These are phyloP conservation scores for Platycercus adscitus DNA, from an alignment of 2,113 vertebrate genomes.

Conservation along the genomic window DNA sequence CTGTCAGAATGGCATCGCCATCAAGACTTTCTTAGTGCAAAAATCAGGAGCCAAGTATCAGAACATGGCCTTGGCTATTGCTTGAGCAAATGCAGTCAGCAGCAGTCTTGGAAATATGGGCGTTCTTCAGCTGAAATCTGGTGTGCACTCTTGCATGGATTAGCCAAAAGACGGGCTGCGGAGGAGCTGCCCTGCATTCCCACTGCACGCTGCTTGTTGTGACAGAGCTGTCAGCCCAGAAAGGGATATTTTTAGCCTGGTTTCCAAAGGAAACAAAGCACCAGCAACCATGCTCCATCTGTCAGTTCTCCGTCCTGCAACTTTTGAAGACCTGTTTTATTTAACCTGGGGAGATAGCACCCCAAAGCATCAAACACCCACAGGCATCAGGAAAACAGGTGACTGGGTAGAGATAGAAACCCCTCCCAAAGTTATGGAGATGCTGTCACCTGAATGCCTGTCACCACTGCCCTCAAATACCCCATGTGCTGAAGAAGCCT, in stretches of 20 bases:
- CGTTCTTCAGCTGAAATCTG: fast-evolving
- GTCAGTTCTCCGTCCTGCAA: neutral
- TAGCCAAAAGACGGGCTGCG: neutral
- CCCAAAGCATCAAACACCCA: neutral
- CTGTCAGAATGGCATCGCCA: neutral
- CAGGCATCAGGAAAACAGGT: neutral
- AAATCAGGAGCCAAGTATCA: neutral
- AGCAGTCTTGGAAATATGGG: neutral
- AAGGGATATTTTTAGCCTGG: neutral
- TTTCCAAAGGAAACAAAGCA: conserved; percentile 24
- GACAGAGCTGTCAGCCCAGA: neutral
- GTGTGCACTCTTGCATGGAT: fast-evolving
- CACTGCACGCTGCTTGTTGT: neutral
- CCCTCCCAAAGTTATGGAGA: neutral
- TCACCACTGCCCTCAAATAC: fast-evolving
- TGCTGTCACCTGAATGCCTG: neutral
- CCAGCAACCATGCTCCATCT: neutral
- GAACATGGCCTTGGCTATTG: fast-evolving
- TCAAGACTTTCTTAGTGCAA: neutral
- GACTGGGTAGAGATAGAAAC: neutral
- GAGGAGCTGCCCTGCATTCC: neutral
- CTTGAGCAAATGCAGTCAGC: neutral
- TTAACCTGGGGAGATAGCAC: neutral
- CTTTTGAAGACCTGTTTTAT: neutral
- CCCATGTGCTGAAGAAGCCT: fast-evolving